Evolutionary conservation across 1,140 invertebrate genomes (phyloP), one percentile per base, ranked within the genome.

Genomic region (Teleopsis dalmanni): DNA sequence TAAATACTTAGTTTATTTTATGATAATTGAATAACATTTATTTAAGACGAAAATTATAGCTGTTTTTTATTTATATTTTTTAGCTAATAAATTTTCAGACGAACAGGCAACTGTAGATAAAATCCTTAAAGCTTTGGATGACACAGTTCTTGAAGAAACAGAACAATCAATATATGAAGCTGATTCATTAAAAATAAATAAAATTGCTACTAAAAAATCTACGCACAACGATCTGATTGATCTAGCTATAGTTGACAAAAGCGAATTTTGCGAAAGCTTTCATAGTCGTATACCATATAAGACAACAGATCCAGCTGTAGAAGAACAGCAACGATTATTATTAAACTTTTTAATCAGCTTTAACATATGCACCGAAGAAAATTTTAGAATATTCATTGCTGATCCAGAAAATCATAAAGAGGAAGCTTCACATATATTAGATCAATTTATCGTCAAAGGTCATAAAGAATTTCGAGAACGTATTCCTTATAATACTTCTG

Each of bases 101-200:
- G 65, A 69, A 50, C 65, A 69, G 44, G 61, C 60, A 7, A 65
- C 58, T 9, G 65, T 69, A 13, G 59, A 69, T 50, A 63, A 58
- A 2, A 69, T 69, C 25, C 45, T 69, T 0, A 58, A 58, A 13
- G 65, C 60, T 50, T 41, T 69, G 2, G 52, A 68, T 47, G 65
- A 66, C 23, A 52, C 60, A 0, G 51, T 57, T 2, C 34, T 60
- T 4, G 58, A 58, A 16, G 64, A 67, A n/a, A 59, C 62, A 16
- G 44, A 60, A 10, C 56, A 62, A 31, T 42, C 58, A 1, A 31
- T 50, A n/a, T 35, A 22, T 25, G 34, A 48, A 9, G 19, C 18
- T 14, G 43, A 25, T 11, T 25, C 5, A n/a, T 25, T n/a, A n/a
- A n/a, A n/a, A n/a, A n/a, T n/a, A n/a, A n/a, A n/a, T n/a, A 34